A percentile compares a stretch with the other conserved stretches of the same genome.
These are phyloP conservation scores for Agapetus fuscipes DNA, from an alignment of 2,888 invertebrate genomes.

Conservation along the genomic window DNA sequence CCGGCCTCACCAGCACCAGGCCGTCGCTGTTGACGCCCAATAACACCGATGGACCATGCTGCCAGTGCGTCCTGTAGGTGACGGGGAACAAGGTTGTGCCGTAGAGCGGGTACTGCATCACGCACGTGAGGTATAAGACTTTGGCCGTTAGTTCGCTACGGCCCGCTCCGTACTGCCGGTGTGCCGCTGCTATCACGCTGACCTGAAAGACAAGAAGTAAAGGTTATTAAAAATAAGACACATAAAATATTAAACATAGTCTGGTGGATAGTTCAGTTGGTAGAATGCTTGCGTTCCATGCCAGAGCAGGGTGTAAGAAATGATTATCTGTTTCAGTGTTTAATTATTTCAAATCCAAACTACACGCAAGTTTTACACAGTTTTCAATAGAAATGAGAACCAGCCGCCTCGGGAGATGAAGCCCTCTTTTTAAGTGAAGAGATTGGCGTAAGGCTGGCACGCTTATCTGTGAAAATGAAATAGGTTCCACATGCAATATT, in stretches of 20 bases:
- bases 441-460: no score
- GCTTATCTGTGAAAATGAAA: no score
- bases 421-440: no score
- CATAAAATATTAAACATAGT: constrained; percentile 2
- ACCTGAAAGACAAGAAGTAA: constrained; percentile 35
- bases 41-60: constrained; percentile 59
- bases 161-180: constrained; percentile 85
- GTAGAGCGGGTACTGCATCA: constrained; percentile 92
- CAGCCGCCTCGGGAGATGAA: no score
- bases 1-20: constrained; percentile 80
- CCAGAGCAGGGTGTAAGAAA: not conserved
- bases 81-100: constrained; percentile 83
- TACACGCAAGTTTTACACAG: no score
- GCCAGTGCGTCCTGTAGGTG: constrained; percentile 90
- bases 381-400: no score
- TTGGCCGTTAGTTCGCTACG: constrained; percentile 86
- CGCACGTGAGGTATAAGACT: constrained; percentile 86
- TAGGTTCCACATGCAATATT: no score
- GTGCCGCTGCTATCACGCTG: constrained; percentile 78
- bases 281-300: no score
- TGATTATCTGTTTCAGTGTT: constrained; percentile 3
- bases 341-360: no score
- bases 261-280: no score
- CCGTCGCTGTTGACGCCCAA: constrained; percentile 88
- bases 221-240: not conserved